Base-by-base conservation (phyloP, 2,888 invertebrate species). In the Schrankia costaestrigalis region DNA sequence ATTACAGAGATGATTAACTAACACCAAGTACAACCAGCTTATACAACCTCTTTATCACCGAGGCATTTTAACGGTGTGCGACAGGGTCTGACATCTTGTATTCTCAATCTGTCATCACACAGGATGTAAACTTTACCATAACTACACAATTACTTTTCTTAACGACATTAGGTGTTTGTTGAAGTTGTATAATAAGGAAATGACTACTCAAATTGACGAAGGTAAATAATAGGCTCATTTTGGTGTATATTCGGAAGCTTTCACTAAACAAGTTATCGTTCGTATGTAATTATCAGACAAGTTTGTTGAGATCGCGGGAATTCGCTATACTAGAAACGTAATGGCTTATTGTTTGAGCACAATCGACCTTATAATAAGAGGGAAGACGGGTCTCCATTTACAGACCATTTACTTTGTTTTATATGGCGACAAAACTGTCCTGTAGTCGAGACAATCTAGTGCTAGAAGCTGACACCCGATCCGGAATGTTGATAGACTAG, bases 271-370 rank as follows among this genome's bases (percentile, higher is more conserved):
- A 51, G 62, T 52, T 58, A 58, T 56, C 49, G 45, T 52, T 49
- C 37, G 53, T 56, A 56, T 48, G 57, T 75, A 70, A 76, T 75
- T 74, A 69, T 58, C 54, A 52, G 56, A 63, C 54, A 56, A 62
- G 60, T 66, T 63, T 21, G 61, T 49, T 46, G 65, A 68, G 70
- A 70, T 69, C 71, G 71, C 71, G 73, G 67, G 74, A 71, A 73
- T 65, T 54, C 44, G 56, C 62, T 41, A 47, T 40, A 47, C 61
- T 34, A 36, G 41, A 43, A 31, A 45, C 27, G 31, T 73, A 76
- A 78, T 70, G 73, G 72, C 55, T 68, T 66, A 78, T 80, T 81
- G 79, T 79, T 55, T 46, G 43, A 50, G 26, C 30, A 70, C 61
- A 75, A 74, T 71, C 66, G 62, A 60, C 55, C 61, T 63, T 57